Evolutionary conservation across 2,888 invertebrate genomes (phyloP).

Genomic region (Ormyrus labotus): DNA sequence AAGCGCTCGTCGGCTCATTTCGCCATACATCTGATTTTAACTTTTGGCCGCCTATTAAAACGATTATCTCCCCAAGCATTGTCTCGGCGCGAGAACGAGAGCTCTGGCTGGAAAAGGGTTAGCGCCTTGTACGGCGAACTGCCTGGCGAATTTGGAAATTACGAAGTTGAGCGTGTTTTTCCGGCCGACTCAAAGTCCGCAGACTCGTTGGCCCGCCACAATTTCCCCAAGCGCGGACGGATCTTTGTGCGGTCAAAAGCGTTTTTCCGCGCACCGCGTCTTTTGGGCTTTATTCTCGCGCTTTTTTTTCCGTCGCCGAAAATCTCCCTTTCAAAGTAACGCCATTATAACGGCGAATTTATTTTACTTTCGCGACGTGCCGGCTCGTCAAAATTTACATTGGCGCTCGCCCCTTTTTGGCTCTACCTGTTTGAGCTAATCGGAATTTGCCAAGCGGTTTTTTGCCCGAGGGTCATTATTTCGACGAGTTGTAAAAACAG

Average conservation of each 20-base stretch:
- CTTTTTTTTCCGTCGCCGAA: constrained; percentile 2
- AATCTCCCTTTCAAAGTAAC: constrained; percentile 25
- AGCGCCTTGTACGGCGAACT: constrained; percentile 8
- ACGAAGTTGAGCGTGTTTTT: constrained; percentile 38
- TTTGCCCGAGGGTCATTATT: too few relatives aligned
- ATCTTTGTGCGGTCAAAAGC: constrained; percentile 31
- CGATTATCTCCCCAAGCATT: constrained; percentile 66
- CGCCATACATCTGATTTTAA: constrained; percentile 67
- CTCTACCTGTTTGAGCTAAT: not conserved
- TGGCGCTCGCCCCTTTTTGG: not conserved
- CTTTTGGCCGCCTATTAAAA: constrained; percentile 72
- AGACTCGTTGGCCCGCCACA: not conserved
- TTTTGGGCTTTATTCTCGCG: constrained; percentile 11
- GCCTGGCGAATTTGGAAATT: constrained; percentile 21
- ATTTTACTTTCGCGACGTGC: constrained; percentile 24
- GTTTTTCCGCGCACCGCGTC: constrained; percentile 24
- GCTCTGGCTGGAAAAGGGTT: not conserved
- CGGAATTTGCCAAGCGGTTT: too few relatives aligned
- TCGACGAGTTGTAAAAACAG: too few relatives aligned
- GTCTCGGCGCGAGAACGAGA: not conserved
- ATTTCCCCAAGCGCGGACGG: constrained; percentile 20
- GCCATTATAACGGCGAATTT: constrained; percentile 43
- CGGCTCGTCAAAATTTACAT: constrained; percentile 39
- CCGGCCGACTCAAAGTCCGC: constrained; percentile 15
- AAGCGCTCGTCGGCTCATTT: constrained; percentile 65